Evolutionary conservation across 2,888 invertebrate species (phyloP), one percentile per base, ranked within the genome.

Genomic region (Apamea crenata): DNA sequence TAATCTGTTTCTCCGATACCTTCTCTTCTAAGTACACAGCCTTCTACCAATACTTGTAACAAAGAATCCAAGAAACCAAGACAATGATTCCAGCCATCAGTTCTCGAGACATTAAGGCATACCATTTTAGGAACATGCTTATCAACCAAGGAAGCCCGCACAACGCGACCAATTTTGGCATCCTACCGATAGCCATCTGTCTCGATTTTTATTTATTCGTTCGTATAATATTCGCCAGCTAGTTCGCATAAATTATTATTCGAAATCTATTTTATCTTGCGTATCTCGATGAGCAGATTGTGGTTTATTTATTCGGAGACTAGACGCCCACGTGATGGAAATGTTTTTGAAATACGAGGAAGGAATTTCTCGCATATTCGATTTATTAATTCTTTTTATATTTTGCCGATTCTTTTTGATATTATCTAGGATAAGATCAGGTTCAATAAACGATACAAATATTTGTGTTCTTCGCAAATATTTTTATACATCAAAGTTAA

Each of bases 171-270:
- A 93, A 93, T 93, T 94, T 94, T 91, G 92, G 92, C 88, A 88
- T 92, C 89, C 89, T 56, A 73, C 70, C 63, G 93, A 94, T 94
- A 93, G 88, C 77, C 82, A 94, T 93, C 93, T 90, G 92, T 94
- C 93, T 93, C 91, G 88, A 91, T 93, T 94, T 94, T 95, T 94
- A 95, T 95, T 95, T 95, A 94, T 93, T 92, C 88, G 76, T 84
- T 80, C 87, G 91, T 91, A 92, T 92, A 91, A 92, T 93, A 92
- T 94, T 93, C 91, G 91, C 92, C 91, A 93, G 93, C 93, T 94
- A 94, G 91, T 90, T 86, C 89, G 90, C 92, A 93, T 94, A 93
- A 94, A 93, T 94, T 93, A 94, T 91, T 91, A 93, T 91, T 91
- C 89, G 87, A 90, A 82, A 94, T 94, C 93, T 94, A 92, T 90